A percentile compares a stretch with the other conserved stretches of the same genome.
These are phyloP conservation scores for Dryobota labecula DNA, from an alignment of 2,888 invertebrate species.

Conservation along the genomic window DNA sequence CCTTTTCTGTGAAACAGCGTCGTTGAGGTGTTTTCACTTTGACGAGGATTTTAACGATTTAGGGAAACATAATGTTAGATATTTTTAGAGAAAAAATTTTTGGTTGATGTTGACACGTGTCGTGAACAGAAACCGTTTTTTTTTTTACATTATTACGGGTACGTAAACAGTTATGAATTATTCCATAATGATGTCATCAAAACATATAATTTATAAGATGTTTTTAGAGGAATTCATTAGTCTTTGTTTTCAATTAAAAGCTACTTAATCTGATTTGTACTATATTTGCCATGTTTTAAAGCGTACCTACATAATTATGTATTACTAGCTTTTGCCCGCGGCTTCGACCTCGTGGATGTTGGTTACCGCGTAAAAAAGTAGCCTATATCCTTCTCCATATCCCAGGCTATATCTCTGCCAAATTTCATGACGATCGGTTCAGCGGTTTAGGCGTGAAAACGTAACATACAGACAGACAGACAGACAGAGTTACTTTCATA, in stretches of 20 bases:
- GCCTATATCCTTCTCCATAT: too few relatives aligned
- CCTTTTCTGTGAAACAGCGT: neutral
- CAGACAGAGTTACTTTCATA: too few relatives aligned
- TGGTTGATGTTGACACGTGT: neutral
- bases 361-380: too few relatives aligned
- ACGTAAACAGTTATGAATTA: neutral
- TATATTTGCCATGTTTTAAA: too few relatives aligned
- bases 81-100: neutral
- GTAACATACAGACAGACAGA: too few relatives aligned
- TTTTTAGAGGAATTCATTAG: neutral
- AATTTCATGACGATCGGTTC: too few relatives aligned
- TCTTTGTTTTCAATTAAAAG: neutral
- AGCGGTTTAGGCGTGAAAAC: too few relatives aligned
- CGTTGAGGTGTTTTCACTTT: neutral
- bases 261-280: too few relatives aligned
- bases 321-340: too few relatives aligned
- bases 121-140: neutral
- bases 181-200: neutral
- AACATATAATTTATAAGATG: neutral
- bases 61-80: neutral
- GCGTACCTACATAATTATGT: too few relatives aligned
- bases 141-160: neutral
- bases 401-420: too few relatives aligned
- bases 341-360: too few relatives aligned
- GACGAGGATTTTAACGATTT: slow-evolving; percentile 3